Base-by-base conservation (phyloP, 1,140 invertebrate species). In the Polyergus mexicanus region DNA sequence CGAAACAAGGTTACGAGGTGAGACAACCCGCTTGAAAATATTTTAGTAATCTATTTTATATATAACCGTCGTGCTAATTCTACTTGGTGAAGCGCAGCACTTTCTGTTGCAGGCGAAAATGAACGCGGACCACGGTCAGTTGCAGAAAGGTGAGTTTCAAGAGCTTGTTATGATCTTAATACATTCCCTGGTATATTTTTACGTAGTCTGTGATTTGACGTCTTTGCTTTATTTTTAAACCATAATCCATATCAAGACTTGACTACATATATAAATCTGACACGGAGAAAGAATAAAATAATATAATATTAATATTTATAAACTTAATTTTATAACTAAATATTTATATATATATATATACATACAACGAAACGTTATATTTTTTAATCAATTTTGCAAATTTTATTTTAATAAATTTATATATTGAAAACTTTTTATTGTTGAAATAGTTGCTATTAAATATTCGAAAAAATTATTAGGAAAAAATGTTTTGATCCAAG, bases 21-120 rank as follows among this genome's bases (percentile, higher is more conserved):
- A 94, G 94, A 92, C 63, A 88, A 85, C 58, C 41, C 65, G 69
- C 68, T 88, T 74, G 76, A 68, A 85, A 88, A 89, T 85, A 89
- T 91, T 75, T 91, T 56, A 86, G 58, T 62, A 51, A 84, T 74
- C 62, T 62, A 44, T 87, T 76, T 63, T 65, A 87, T 88, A 86
- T 86, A 71, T 65, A 63, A 54, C 19, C 80, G 69, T 74, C 69
- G 89, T 89, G 89, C 89, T 90, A 89, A 90, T 94, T 94, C 93
- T 94, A 94, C 93, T 94, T 95, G 91, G 91, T 95, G 90, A 95
- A 92, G 90, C 91, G 88, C 88, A 95, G 94, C 94, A 95, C 91
- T 94, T 95, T 94, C 87, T 94, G 93, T 96, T 96, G 77, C 95
- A 96, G 96, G 95, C 95, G 62, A 96, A 96, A 93, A 95, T 96